A percentile compares a stretch with the other conserved stretches of the same genome.
Conservation (phyloP, 2,888 invertebrate species). For the Drosophila kuntzei region DNA sequence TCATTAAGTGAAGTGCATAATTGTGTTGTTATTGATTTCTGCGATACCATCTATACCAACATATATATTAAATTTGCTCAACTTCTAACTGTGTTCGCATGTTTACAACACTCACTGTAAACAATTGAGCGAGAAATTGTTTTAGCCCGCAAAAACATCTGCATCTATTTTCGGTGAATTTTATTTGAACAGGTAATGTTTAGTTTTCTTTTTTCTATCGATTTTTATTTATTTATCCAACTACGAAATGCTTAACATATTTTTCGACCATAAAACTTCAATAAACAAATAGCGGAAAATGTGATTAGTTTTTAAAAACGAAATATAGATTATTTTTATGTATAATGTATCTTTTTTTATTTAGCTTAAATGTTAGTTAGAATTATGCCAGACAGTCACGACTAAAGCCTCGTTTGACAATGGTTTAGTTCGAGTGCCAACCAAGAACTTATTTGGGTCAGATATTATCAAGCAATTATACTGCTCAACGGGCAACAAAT, state of each 20-base stretch:
- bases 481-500: conserved; percentile 41
- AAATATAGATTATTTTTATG: not conserved
- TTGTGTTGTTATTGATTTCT: conserved; percentile 46
- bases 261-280: conserved; percentile 6
- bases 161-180: conserved; percentile 47
- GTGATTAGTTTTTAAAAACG: conserved; percentile 14
- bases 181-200: conserved; percentile 64
- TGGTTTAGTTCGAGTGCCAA: conserved; percentile 7
- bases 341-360: not conserved
- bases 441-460: conserved; percentile 45
- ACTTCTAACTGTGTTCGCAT: conserved; percentile 33
- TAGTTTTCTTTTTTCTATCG: not conserved
- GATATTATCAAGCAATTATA: conserved; percentile 46
- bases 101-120: conserved; percentile 44
- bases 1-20: conserved; percentile 49
- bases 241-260: conserved; percentile 25
- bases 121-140: conserved; percentile 28
- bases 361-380: not conserved
- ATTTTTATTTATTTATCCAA: conserved; percentile 33
- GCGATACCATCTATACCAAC: conserved; percentile 27
- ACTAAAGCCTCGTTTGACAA: conserved; percentile 23
- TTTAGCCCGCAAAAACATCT: conserved; percentile 48
- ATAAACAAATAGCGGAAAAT: conserved; percentile 27
- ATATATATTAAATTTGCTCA: conserved; percentile 21
- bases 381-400: conserved; percentile 12